Base-by-base conservation (phyloP, 2,888 invertebrate species). In the Perdita meconis region DNA sequence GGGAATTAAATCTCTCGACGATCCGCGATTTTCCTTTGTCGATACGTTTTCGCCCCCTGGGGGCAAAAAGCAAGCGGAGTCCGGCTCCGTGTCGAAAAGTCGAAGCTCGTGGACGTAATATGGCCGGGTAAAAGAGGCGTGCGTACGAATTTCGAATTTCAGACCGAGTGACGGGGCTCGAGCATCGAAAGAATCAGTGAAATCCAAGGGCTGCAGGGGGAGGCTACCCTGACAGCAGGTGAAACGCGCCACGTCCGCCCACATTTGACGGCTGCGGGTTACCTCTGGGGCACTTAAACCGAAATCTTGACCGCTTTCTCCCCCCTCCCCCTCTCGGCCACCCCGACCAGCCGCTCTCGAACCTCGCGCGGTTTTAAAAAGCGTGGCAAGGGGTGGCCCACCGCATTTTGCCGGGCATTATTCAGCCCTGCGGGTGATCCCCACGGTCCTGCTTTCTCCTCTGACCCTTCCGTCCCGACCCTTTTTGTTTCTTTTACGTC, bases 391-490 rank as follows among this genome's bases (percentile, higher is more conserved):
- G 91, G 92, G 89, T 91, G 91, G 89, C 87, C 90, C 89, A 82
- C 86, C 85, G 86, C 89, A 88, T 90, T 91, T 91, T 89, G 87
- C 89, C 81, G 79, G 83, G 84, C 80, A 91, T 91, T 92, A 91
- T 91, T 90, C 87, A 77, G 82, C 89, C 86, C 91, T 79, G 88
- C 90, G 90, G 90, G 90, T 89, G 91, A 88, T 89, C 90, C 85
- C 86, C 77, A 67, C 81, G 80, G 81, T 81, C 83, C 86, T 85
- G 87, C 85, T 86, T 86, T 85, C 84, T 78, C 78, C 81, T 74
- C 83, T 76, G 75, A 84, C 81, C 79, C 81, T 78, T 84, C 82
- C 59, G n/a, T 57, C 60, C 65, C 66, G 57, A 47, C 76, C 66
- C 55, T 77, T 69, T 71, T 69, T n/a, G n/a, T n/a, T 70, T 75